Percentiles rank a stretch among this genome's conserved stretches.
These are phyloP conservation scores for Rotaria sp. DNA, from an alignment of 2,888 invertebrate genomes.

Conservation along the genomic window DNA sequence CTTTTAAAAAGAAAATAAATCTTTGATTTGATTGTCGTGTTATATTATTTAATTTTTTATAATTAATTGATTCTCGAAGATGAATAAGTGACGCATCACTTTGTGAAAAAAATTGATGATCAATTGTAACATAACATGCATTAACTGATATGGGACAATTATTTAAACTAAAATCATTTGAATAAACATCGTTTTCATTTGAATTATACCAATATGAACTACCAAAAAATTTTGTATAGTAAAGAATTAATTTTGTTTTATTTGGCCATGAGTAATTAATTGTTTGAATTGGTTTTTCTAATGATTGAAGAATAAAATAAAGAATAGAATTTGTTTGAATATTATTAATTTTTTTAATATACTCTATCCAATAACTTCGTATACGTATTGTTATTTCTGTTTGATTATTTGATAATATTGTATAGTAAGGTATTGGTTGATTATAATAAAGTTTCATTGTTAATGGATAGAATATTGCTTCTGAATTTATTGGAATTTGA, in stretches of 20 bases:
- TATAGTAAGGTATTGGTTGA: background rate
- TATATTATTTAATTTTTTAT: background rate
- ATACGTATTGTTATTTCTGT: background rate
- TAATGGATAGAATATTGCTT: background rate
- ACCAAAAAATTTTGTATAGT: background rate
- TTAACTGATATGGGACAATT: constrained; percentile 41
- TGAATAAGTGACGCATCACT: constrained; percentile 42
- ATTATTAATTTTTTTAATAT: background rate
- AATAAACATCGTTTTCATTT: background rate
- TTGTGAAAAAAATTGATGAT: constrained; percentile 32
- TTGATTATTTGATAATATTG: background rate
- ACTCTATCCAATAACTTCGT: background rate
- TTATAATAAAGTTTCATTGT: background rate
- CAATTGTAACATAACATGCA: constrained; percentile 34
- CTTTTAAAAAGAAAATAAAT: constrained; percentile 30
- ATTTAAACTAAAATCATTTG: background rate
- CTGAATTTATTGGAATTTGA: background rate
- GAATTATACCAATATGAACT: background rate
- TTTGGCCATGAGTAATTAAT: background rate
- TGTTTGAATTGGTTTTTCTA: background rate
- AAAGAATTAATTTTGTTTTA: background rate
- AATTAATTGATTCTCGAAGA: constrained; percentile 37
- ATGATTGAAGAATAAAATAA: background rate
- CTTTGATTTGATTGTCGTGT: constrained; percentile 29
- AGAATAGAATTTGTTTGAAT: background rate